These are phyloP conservation scores for Gymnosoma rotundatum DNA, from an alignment of 2,888 invertebrate genomes.

Conservation along the genomic window DNA sequence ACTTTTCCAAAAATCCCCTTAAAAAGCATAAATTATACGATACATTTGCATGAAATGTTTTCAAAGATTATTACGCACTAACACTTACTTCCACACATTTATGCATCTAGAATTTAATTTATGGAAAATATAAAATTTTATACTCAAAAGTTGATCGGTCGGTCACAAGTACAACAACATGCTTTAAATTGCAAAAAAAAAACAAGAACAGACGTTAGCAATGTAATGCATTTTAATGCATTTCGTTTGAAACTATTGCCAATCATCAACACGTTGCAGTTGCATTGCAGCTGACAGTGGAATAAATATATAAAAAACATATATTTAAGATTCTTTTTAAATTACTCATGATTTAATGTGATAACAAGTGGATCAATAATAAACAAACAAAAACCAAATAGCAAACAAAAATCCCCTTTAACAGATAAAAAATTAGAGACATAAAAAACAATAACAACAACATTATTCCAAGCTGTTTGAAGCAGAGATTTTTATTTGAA, in stretches of 20 bases:
- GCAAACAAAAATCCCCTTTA: slow-evolving; percentile 5
- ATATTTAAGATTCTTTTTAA: slow-evolving; percentile 32
- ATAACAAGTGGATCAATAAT: not conserved
- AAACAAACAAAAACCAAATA: not conserved
- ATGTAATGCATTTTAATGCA: slow-evolving; percentile 58
- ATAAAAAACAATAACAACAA: too few relatives aligned
- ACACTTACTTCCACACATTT: too few relatives aligned
- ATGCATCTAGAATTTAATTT: too few relatives aligned
- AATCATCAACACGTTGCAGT: slow-evolving; percentile 37
- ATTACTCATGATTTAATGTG: slow-evolving; percentile 34
- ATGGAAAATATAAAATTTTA: too few relatives aligned
- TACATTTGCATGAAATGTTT: too few relatives aligned
- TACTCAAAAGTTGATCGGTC: too few relatives aligned
- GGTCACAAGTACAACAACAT: not conserved
- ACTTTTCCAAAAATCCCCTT: too few relatives aligned
- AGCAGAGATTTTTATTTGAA: too few relatives aligned
- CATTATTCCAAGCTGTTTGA: too few relatives aligned
- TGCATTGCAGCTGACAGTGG: slow-evolving; percentile 2
- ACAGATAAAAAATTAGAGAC: not conserved
- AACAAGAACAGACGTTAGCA: slow-evolving; percentile 11
- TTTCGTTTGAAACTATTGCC: slow-evolving; percentile 42
- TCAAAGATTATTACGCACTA: too few relatives aligned
- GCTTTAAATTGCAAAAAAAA: slow-evolving; percentile 32
- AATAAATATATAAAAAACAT: not conserved
- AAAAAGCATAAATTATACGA: too few relatives aligned